phyloP scores from a whole-genome alignment of 1,140 invertebrate species.

The Neelides sp. region DNA sequence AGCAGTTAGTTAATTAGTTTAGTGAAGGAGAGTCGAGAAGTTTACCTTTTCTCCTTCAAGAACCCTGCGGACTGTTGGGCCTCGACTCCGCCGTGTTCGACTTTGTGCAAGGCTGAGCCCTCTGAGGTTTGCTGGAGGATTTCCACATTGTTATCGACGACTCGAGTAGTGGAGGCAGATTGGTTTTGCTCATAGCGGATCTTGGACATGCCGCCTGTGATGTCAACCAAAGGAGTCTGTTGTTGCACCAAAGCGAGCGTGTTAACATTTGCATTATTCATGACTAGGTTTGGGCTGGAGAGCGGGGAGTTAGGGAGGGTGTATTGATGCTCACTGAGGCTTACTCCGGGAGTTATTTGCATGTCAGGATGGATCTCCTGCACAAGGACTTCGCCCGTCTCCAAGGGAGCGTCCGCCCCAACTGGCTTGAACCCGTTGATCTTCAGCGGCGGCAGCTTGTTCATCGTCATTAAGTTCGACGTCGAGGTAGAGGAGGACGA shows the following conservation, averaged over 20 bases:
- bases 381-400: constrained; percentile 28
- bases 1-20: background rate
- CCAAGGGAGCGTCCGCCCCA: constrained; percentile 17
- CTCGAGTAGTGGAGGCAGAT: constrained; percentile 60
- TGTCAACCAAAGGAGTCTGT: constrained; percentile 9
- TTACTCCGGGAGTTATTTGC: constrained; percentile 11
- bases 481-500: constrained; percentile 39
- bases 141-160: too few relatives aligned
- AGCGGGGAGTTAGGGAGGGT: constrained; percentile 26
- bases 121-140: constrained; percentile 64
- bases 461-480: constrained; percentile 29
- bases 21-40: background rate
- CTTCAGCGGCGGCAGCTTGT: constrained; percentile 10
- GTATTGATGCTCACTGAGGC: background rate
- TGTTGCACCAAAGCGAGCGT: constrained; percentile 19
- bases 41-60: constrained; percentile 42
- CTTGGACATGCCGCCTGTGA: too few relatives aligned
- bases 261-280: constrained; percentile 29
- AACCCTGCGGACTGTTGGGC: constrained; percentile 60
- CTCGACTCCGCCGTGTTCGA: constrained; percentile 60
- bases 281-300: constrained; percentile 32
- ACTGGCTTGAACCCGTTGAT: background rate
- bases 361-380: constrained; percentile 27
- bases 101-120: constrained; percentile 45
- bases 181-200: constrained; percentile 67